A percentile compares a stretch with the other conserved stretches of the same genome.
Evolutionary conservation across 1,140 invertebrate species (phyloP).

Genomic region (Ceratina japonica): DNA sequence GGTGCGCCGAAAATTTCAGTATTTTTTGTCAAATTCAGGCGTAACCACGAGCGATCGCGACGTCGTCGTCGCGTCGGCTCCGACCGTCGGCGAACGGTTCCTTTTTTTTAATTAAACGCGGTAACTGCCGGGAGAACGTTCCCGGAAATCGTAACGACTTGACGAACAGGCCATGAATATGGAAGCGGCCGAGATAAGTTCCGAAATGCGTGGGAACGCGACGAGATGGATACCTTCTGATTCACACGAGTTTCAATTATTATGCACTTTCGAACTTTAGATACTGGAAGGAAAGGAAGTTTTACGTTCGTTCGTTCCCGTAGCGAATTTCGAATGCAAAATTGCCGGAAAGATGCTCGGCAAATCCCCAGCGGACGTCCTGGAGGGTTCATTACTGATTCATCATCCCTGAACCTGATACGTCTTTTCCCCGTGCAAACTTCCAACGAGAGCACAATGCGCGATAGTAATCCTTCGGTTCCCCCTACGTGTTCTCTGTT

Average conservation of each 20-base stretch:
- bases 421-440: slow-evolving; percentile 14
- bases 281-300: background rate
- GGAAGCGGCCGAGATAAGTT: slow-evolving; percentile 42
- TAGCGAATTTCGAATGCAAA: slow-evolving; percentile 24
- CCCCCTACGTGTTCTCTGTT: background rate
- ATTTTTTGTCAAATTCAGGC: no score
- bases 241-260: slow-evolving; percentile 49
- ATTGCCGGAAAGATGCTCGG: slow-evolving; percentile 22
- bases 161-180: slow-evolving; percentile 42
- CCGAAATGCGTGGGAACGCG: no score
- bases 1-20: no score
- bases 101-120: slow-evolving; percentile 1
- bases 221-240: slow-evolving; percentile 13
- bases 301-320: slow-evolving; percentile 1
- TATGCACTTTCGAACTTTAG: slow-evolving; percentile 40
- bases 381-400: slow-evolving; percentile 17
- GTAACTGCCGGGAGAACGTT: slow-evolving; percentile 18
- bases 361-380: slow-evolving; percentile 10
- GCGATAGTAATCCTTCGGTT: background rate
- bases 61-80: no score
- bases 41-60: no score
- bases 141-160: slow-evolving; percentile 7
- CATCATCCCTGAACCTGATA: slow-evolving; percentile 18
- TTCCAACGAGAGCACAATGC: background rate
- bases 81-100: background rate